phyloP scores from a whole-genome alignment of 2,797 vertebrate genomes.

The Etheostoma nigrum region DNA sequence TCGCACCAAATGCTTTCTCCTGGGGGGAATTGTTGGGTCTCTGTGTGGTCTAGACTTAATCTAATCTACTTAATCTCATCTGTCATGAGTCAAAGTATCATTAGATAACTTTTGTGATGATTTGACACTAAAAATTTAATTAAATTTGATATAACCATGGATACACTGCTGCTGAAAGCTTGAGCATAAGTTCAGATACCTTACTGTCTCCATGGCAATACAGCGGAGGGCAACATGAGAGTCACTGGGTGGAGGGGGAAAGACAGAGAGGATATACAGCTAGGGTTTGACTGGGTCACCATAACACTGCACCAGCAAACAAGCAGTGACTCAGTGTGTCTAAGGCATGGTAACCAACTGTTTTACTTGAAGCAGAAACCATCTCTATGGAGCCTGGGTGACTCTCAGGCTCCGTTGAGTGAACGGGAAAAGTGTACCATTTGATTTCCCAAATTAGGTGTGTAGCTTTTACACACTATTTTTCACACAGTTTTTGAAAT shows the following conservation, averaged over 20 bases:
- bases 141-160: constrained; percentile 17
- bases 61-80: too few species aligned
- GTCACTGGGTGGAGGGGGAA: constrained; percentile 20
- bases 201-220: constrained; percentile 40
- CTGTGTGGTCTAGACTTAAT: too few species aligned
- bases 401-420: neutral
- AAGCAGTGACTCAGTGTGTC: constrained; percentile 62
- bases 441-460: neutral
- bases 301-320: constrained; percentile 54
- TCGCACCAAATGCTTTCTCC: too few species aligned
- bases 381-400: neutral
- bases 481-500: constrained; percentile 1
- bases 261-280: neutral
- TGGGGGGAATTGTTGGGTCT: too few species aligned
- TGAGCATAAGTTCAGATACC: constrained; percentile 17
- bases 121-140: too few species aligned
- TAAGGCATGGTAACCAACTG: constrained; percentile 25
- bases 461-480: neutral
- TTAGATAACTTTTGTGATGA: too few species aligned
- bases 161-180: constrained; percentile 24
- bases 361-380: constrained; percentile 14
- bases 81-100: too few species aligned
- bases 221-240: constrained; percentile 17
- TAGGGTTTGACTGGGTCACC: constrained; percentile 43
- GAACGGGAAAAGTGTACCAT: constrained; percentile 1